phyloP scores from a whole-genome alignment of 2,888 invertebrate genomes.

The Drosophila stalkeri region DNA sequence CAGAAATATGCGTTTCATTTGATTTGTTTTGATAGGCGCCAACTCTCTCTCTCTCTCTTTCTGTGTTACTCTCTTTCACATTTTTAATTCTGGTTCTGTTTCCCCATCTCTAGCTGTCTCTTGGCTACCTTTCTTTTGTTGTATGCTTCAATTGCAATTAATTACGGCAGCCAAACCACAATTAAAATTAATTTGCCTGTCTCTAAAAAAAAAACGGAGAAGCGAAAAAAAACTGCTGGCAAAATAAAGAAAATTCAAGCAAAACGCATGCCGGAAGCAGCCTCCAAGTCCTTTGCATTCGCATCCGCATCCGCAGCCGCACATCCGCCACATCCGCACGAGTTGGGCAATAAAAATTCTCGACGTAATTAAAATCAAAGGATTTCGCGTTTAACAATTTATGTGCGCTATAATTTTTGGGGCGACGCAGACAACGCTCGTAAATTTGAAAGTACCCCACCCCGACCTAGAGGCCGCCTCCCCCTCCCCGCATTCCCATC shows the following conservation, averaged over 20 bases:
- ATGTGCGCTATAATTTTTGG: conserved; percentile 80
- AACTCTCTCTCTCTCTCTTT: neutral
- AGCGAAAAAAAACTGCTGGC: conserved; percentile 26
- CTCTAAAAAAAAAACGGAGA: conserved; percentile 48
- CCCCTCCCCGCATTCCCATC: conserved; percentile 1
- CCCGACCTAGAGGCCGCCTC: neutral
- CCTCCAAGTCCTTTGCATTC: conserved; percentile 44
- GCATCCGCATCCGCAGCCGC: conserved; percentile 28
- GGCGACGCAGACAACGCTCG: conserved; percentile 66
- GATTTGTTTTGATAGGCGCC: conserved; percentile 72
- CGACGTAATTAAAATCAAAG: conserved; percentile 81
- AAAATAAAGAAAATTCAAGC: conserved; percentile 35
- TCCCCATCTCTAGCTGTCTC: neutral
- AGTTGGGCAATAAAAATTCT: conserved; percentile 77
- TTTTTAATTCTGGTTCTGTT: neutral
- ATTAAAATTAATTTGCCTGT: conserved; percentile 80
- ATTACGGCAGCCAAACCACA: conserved; percentile 77
- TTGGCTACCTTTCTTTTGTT: conserved; percentile 21
- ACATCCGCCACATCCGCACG: conserved; percentile 29
- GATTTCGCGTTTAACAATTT: conserved; percentile 81
- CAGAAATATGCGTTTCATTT: conserved; percentile 80
- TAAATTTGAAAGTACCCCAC: conserved; percentile 55
- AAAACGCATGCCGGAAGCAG: conserved; percentile 59
- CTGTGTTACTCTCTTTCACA: neutral
- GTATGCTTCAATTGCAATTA: conserved; percentile 68